Percentiles rank a stretch among this genome's conserved stretches.
Conservation (phyloP, 2,113 vertebrate species). For the Apodemus speciosus region DNA sequence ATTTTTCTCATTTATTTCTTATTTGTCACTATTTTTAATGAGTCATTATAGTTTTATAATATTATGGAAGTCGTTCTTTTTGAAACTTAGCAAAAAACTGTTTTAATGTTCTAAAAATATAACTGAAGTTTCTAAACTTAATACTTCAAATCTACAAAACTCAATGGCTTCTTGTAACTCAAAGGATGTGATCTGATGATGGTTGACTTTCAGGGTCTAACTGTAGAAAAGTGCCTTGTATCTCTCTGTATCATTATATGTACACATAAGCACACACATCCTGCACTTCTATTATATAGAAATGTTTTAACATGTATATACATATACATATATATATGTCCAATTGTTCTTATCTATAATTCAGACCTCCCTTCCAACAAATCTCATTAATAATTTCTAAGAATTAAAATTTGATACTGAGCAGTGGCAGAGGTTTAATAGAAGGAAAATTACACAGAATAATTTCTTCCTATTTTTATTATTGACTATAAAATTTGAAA, state of each 20-base stretch:
- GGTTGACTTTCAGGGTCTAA: neutral
- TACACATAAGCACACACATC: neutral
- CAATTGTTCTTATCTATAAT: neutral
- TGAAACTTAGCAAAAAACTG: neutral
- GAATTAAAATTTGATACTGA: conserved; percentile 49
- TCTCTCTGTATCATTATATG: neutral
- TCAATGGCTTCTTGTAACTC: neutral
- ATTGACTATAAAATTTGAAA: conserved; percentile 36
- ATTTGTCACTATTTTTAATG: conserved; percentile 46
- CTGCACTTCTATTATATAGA: neutral
- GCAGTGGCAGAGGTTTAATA: neutral
- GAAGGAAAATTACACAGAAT: conserved; percentile 42
- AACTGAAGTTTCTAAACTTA: conserved; percentile 19
- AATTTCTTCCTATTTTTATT: conserved; percentile 22
- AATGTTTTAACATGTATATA: neutral
- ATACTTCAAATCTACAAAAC: conserved; percentile 30
- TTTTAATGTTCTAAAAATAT: neutral
- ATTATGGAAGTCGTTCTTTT: neutral
- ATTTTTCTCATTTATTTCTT: neutral
- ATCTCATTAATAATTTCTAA: conserved; percentile 23
- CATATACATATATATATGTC: neutral
- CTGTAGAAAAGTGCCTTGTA: conserved; percentile 20
- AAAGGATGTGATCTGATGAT: neutral
- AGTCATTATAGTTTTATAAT: conserved; percentile 49
- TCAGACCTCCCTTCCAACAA: conserved; percentile 25